A percentile compares a stretch with the other conserved stretches of the same genome.
Evolutionary conservation across 2,888 invertebrate genomes (phyloP).

Genomic region (Hirtodrosophila duncani): DNA sequence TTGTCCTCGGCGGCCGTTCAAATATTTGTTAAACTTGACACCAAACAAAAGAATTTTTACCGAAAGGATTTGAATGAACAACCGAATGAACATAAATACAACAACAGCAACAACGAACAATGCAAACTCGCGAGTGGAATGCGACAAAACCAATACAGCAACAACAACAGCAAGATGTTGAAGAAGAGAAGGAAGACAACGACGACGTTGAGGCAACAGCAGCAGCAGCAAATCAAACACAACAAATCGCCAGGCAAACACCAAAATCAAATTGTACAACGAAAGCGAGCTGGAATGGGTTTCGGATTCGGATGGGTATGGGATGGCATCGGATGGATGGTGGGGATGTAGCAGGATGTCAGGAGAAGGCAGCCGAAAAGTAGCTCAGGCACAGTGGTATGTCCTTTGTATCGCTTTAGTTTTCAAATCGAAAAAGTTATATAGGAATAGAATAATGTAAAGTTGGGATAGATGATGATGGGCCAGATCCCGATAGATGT

Average conservation of each 20-base stretch:
- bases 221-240: conserved; percentile 67
- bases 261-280: conserved; percentile 61
- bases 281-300: too few species aligned
- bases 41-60: conserved; percentile 76
- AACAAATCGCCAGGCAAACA: conserved; percentile 64
- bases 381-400: too few species aligned
- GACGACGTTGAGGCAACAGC: conserved; percentile 47
- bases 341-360: too few species aligned
- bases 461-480: too few species aligned
- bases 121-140: conserved; percentile 59
- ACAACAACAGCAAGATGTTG: neutral
- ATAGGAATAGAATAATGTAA: too few species aligned
- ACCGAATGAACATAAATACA: conserved; percentile 1
- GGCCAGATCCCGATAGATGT: too few species aligned
- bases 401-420: too few species aligned
- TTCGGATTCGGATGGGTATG: too few species aligned
- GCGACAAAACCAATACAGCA: conserved; percentile 28
- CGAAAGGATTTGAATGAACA: conserved; percentile 69
- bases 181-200: conserved; percentile 34
- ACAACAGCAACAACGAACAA: conserved; percentile 44
- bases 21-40: conserved; percentile 77
- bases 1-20: conserved; percentile 59
- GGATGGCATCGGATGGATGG: too few species aligned
- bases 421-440: too few species aligned
- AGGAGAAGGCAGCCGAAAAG: too few species aligned